Evolutionary conservation across 2,113 vertebrate genomes (phyloP), one percentile per base, ranked within the genome.

Genomic region (Hyperoodon ampullatus): DNA sequence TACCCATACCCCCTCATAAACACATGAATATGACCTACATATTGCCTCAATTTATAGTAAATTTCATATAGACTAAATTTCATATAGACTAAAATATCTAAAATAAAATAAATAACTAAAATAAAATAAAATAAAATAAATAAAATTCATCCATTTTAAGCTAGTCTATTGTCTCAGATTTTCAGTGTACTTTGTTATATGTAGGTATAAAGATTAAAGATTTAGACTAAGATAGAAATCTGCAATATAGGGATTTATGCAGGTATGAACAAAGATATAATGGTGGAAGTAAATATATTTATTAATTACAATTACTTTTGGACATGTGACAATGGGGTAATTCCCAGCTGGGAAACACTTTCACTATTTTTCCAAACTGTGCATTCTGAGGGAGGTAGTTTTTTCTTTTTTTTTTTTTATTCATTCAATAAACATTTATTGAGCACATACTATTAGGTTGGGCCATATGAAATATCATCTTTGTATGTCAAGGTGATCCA

Each of bases 1-100:
- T 60, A 14, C 6, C 28, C 12, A 13, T 0, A 23, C 3, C 0
- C 13, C 2, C 13, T 18, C 1, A 68, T 60, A 71, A 2, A 65
- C 1, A 72, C 1, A 21, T 33, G 7, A n/a, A 65, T 92, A 65
- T 81, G 63, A 65, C 0, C 13, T 83, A 44, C 1, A 5, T 78
- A 44, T 39, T 58, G 1, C 28, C 5, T 33, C n/a, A 74, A 60
- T 74, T 60, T 86, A 42, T 15, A 86, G 33, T 39, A 78, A n/a
- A 70, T 88, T 93, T 70, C 50, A 42, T 74, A 53, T 5, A 44
- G 26, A 50, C 1, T 44, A 82, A 39, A 68, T 84, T 93, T 74
- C 42, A 35, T 87, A 35, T 3, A 42, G 55, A 70, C 2, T 88
- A 55, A 88, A 85, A 33, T 74, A 42, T n/a, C 10, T 81, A 39